phyloP scores from a whole-genome alignment of 2,113 vertebrate species.

The Patagioenas fasciata region DNA sequence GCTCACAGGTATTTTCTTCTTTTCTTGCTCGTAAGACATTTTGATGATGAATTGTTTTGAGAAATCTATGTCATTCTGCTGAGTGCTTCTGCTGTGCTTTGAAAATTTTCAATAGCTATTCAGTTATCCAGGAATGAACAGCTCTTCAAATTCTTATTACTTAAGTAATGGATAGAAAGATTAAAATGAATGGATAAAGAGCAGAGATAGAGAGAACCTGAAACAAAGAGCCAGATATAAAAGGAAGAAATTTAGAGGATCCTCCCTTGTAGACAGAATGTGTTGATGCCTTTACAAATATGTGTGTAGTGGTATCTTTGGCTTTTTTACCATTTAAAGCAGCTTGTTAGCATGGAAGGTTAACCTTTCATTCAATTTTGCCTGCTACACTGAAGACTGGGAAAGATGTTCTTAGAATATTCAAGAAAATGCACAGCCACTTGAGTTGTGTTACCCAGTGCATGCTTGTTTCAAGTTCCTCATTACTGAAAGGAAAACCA shows the following conservation, averaged over 20 bases:
- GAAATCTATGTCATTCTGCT: not conserved
- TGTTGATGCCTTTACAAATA: not conserved
- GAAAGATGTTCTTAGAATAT: not conserved
- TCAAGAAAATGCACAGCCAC: not conserved
- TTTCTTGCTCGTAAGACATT: not conserved
- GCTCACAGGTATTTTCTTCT: not conserved
- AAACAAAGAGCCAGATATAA: not conserved
- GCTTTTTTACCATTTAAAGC: not conserved
- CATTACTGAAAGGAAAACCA: not conserved
- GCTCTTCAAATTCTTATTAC: not conserved
- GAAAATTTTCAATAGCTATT: not conserved
- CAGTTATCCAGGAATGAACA: not conserved
- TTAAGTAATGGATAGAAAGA: not conserved
- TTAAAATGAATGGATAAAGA: not conserved
- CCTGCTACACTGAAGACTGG: not conserved
- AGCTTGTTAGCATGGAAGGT: not conserved
- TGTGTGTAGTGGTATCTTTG: not conserved
- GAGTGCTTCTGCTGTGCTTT: not conserved
- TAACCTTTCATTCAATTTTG: not conserved
- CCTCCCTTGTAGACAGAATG: not conserved
- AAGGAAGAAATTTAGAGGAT: not conserved
- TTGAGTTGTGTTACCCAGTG: not conserved
- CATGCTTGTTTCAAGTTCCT: not conserved
- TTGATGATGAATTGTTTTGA: not conserved
- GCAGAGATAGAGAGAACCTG: not conserved